These are phyloP conservation scores for Xiphias gladius DNA, from an alignment of 2,113 vertebrate genomes.

Conservation along the genomic window DNA sequence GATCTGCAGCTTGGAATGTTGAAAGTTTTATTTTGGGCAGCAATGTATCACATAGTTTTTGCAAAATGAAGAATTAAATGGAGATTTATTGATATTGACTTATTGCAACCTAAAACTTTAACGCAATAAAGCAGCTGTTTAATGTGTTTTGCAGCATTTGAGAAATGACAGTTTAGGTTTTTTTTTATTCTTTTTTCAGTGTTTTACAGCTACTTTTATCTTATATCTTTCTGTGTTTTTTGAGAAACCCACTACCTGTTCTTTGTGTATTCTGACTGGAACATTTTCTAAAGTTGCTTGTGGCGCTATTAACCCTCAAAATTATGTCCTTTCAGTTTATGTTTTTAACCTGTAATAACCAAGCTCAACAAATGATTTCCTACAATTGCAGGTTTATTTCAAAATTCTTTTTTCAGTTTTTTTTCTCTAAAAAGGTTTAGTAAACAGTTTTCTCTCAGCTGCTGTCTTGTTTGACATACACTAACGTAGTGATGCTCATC, in stretches of 20 bases:
- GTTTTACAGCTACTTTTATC: neutral
- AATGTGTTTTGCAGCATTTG: neutral
- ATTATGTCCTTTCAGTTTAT: neutral
- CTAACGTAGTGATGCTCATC: neutral
- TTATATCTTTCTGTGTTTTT: neutral
- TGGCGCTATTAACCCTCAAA: neutral
- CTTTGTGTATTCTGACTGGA: neutral
- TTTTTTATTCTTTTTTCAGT: neutral
- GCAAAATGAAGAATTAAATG: neutral
- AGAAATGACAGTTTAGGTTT: neutral
- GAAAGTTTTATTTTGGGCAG: neutral
- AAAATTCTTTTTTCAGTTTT: too few relatives aligned
- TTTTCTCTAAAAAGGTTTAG: neutral
- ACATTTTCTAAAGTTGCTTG: neutral
- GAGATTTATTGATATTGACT: neutral
- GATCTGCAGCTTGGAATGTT: neutral
- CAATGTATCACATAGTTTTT: neutral
- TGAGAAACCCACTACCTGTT: neutral
- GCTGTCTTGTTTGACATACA: neutral
- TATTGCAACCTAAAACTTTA: neutral
- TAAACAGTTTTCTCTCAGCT: neutral
- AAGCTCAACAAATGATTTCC: neutral
- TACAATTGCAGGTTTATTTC: neutral
- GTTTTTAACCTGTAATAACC: neutral
- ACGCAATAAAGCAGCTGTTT: neutral